Percentiles rank a stretch among this genome's conserved stretches.
These are phyloP conservation scores for Euclidia mi DNA, from an alignment of 2,888 invertebrate species.

Conservation along the genomic window DNA sequence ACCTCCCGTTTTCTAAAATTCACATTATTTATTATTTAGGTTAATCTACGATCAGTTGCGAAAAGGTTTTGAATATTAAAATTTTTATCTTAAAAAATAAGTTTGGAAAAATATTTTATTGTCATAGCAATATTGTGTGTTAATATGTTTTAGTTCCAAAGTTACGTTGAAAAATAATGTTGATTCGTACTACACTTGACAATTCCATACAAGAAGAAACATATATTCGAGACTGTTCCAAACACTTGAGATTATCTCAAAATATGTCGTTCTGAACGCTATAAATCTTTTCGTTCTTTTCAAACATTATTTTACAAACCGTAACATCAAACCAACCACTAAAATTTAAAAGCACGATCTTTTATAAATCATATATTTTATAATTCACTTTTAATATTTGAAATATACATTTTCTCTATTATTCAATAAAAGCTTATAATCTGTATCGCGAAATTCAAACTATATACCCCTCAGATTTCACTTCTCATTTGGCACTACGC, in stretches of 20 bases:
- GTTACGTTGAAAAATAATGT: slow-evolving; percentile 14
- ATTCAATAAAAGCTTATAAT: slow-evolving; percentile 29
- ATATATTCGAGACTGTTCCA: background rate
- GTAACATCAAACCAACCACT: slow-evolving; percentile 10
- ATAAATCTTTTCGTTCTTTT: background rate
- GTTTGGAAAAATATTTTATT: slow-evolving; percentile 43
- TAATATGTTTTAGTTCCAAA: slow-evolving; percentile 24
- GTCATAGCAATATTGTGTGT: slow-evolving; percentile 53
- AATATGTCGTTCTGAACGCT: background rate
- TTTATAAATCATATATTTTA: slow-evolving; percentile 12
- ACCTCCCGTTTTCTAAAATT: slow-evolving; percentile 39
- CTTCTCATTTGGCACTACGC: slow-evolving; percentile 83
- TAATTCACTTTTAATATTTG: slow-evolving; percentile 21
- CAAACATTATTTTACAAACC: slow-evolving; percentile 7
- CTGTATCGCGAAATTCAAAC: slow-evolving; percentile 45
- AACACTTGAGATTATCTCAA: background rate
- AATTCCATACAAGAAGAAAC: background rate
- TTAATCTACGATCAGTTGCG: slow-evolving; percentile 43
- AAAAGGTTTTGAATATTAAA: slow-evolving; percentile 43
- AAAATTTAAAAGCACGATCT: slow-evolving; percentile 10
- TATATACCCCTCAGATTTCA: slow-evolving; percentile 47
- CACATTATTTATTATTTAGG: slow-evolving; percentile 28
- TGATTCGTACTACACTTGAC: slow-evolving; percentile 15
- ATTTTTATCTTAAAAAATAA: slow-evolving; percentile 38
- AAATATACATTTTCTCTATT: slow-evolving; percentile 30